phyloP scores from a whole-genome alignment of 1,140 invertebrate species.

The Bacillus rossius region DNA sequence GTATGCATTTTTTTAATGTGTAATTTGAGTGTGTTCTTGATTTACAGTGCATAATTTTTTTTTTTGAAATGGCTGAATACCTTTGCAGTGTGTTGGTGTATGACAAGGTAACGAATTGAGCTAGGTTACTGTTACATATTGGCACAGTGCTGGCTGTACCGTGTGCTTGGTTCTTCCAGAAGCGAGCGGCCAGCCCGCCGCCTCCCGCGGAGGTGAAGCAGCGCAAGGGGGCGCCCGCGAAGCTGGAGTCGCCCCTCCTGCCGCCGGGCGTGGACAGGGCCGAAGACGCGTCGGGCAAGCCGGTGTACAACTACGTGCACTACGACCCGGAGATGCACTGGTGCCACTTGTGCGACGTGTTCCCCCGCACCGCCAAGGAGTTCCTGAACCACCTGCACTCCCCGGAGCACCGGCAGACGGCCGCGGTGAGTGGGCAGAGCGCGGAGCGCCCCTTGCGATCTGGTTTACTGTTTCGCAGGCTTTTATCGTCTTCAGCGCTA shows the following conservation, averaged over 20 bases:
- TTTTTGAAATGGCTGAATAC: too few species aligned
- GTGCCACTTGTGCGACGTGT: constrained; percentile 79
- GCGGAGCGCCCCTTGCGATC: too few species aligned
- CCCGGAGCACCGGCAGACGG: constrained; percentile 61
- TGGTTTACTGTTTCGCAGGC: background rate
- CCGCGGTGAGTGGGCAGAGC: constrained; percentile 48
- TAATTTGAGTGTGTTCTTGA: too few species aligned
- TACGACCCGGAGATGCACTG: constrained; percentile 86
- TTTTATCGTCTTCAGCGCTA: too few species aligned
- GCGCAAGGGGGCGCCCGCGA: background rate
- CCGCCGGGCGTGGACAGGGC: background rate
- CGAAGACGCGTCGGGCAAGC: constrained; percentile 4
- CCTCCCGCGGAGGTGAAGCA: background rate
- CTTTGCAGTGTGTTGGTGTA: too few species aligned
- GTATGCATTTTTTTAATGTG: background rate
- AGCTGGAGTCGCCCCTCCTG: background rate
- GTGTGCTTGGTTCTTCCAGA: background rate
- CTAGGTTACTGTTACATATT: too few species aligned
- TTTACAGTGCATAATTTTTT: too few species aligned
- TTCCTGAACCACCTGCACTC: constrained; percentile 78
- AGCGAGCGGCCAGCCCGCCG: background rate
- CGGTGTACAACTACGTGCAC: constrained; percentile 69
- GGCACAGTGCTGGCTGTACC: too few species aligned
- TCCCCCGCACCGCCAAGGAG: constrained; percentile 78
- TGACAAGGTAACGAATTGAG: too few species aligned